Evolutionary conservation across 2,797 vertebrate genomes (phyloP), one percentile per base, ranked within the genome.

Genomic region (Rallus crepitans): DNA sequence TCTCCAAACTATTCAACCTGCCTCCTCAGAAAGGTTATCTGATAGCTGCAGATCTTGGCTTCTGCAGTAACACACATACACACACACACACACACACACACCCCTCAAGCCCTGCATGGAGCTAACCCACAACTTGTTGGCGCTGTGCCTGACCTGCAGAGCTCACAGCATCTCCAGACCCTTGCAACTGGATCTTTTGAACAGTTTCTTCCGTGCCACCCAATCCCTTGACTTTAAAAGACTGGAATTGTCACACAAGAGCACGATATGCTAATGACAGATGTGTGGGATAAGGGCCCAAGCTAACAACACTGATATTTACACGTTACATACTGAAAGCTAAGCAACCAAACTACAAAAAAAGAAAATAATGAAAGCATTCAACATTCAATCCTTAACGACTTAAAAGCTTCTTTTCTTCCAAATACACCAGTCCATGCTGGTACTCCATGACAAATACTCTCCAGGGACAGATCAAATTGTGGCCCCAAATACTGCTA

Each of bases 101-200:
- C 6, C 6, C 12, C 15, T 10, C 33, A 33, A 37, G n/a, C 52
- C 2, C 0, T 24, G 24, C 18, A 37, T 37, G 47, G 19, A 85
- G 39, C 35, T 83, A n/a, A 11, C 9, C 2, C 5, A 55, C 35
- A 27, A 9, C 35, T 70, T 40, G 17, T 65, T 28, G 42, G 18
- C 27, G 47, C 45, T 65, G 30, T 23, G 79, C 20, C 30, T 35
- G 37, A 57, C 25, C 17, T 31, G 75, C 39, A 40, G 27, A 2
- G 1, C 42, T 45, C 39, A 45, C 1, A 1, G 40, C 9, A 69
- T 37, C 69, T 31, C 79, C 60, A 64, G 47, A 27, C 15, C 61
- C 61, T 52, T 72, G n/a, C 40, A 57, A 15, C 23, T 52, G 50
- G 13, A 69, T 64, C 69, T 61, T 82, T 28, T 37, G 17, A 86